Conservation (phyloP, 2,113 vertebrate species). For the Melanerpes aurifrons region DNA sequence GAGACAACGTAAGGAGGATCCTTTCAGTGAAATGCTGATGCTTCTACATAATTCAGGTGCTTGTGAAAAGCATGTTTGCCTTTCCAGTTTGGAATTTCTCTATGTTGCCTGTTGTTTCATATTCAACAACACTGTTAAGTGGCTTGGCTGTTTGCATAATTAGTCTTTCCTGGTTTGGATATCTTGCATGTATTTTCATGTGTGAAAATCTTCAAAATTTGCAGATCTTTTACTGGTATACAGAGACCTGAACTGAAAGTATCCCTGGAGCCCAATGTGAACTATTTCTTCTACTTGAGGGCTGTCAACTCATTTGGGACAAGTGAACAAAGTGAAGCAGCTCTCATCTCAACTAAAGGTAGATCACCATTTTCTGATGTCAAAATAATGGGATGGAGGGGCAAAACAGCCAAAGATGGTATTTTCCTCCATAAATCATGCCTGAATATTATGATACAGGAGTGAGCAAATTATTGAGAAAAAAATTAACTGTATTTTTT, state of each 20-base stretch:
- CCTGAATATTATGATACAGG: neutral
- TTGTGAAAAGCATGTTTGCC: neutral
- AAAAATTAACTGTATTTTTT: neutral
- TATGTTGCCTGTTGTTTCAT: neutral
- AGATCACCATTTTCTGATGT: constrained; percentile 6
- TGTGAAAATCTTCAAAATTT: constrained; percentile 37
- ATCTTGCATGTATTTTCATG: neutral
- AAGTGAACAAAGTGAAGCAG: constrained; percentile 95
- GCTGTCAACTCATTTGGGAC: constrained; percentile 87
- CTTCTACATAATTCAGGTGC: neutral
- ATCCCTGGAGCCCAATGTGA: constrained; percentile 89
- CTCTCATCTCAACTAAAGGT: constrained; percentile 96
- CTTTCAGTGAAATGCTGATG: neutral
- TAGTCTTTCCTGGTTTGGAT: neutral
- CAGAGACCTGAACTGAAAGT: constrained; percentile 85
- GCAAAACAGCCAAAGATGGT: neutral
- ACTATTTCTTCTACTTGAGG: constrained; percentile 95
- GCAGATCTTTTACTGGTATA: constrained; percentile 92
- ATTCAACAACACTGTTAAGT: neutral
- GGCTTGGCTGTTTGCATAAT: neutral
- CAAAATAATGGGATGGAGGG: neutral
- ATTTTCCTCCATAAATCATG: neutral
- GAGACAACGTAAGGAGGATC: neutral
- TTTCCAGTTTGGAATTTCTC: neutral
- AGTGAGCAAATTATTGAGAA: neutral